These are phyloP conservation scores for Meda fulgida DNA, from an alignment of 2,797 vertebrate genomes.

Conservation along the genomic window DNA sequence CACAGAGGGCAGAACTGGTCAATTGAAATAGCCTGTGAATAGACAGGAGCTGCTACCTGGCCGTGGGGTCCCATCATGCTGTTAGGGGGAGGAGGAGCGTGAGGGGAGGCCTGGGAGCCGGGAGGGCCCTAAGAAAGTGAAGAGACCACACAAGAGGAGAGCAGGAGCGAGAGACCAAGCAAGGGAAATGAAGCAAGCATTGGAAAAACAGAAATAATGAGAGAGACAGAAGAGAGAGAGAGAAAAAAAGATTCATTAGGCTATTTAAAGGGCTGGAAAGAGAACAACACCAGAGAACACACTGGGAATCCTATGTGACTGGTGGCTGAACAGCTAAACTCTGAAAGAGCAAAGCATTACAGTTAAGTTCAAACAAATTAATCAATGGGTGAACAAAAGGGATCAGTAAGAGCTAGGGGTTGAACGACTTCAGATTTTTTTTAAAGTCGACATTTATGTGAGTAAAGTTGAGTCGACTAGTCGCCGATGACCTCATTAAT, in stretches of 20 bases:
- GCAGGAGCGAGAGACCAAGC: constrained; percentile 41
- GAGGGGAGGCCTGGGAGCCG: constrained; percentile 99
- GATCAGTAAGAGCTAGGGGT: not conserved
- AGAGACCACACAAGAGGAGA: constrained; percentile 67
- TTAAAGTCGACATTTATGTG: no score
- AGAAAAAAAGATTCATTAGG: constrained; percentile 69
- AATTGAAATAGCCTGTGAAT: constrained; percentile 7
- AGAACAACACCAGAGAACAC: constrained; percentile 33
- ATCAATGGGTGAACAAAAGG: not conserved
- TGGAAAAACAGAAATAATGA: constrained; percentile 34
- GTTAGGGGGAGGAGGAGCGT: constrained; percentile 99
- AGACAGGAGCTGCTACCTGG: constrained; percentile 86
- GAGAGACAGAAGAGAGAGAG: constrained; percentile 45
- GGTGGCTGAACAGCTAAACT: constrained; percentile 24
- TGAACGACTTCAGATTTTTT: no score
- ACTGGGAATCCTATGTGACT: constrained; percentile 22
- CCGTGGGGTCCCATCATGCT: constrained; percentile 99
- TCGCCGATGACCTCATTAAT: no score
- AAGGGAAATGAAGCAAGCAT: constrained; percentile 49
- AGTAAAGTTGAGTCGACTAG: no score
- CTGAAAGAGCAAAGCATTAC: constrained; percentile 30
- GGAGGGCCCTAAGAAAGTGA: constrained; percentile 92
- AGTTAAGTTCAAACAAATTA: constrained; percentile 8
- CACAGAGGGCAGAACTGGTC: constrained; percentile 18
- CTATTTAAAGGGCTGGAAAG: constrained; percentile 42